Evolutionary conservation across 2,113 vertebrate genomes (phyloP).

Genomic region (Aegithalos caudatus): DNA sequence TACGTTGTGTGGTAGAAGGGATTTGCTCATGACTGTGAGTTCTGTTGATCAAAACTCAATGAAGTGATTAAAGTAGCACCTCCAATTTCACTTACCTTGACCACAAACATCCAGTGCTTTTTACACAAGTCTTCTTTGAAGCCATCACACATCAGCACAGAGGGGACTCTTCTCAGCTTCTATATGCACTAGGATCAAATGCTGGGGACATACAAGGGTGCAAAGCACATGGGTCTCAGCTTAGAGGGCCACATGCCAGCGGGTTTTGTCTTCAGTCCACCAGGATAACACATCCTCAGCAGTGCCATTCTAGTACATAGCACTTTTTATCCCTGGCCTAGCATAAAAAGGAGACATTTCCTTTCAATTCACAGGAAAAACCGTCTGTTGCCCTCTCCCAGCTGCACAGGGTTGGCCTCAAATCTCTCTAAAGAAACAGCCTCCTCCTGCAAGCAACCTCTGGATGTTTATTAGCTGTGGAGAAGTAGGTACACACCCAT

Average conservation of each 20-base stretch:
- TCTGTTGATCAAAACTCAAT: neutral
- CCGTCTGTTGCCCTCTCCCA: neutral
- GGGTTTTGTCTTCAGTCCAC: neutral
- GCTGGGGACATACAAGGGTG: neutral
- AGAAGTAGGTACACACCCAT: neutral
- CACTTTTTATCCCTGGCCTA: neutral
- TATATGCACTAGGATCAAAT: neutral
- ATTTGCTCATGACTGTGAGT: neutral
- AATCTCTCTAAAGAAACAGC: neutral
- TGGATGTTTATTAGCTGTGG: neutral
- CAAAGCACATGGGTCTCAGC: neutral
- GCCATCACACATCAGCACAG: accelerated
- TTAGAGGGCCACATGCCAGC: accelerated
- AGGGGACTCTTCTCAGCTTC: neutral
- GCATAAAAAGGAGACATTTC: neutral
- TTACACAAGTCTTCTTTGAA: neutral
- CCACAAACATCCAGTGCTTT: neutral
- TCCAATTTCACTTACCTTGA: neutral
- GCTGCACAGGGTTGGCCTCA: neutral
- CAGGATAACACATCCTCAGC: neutral
- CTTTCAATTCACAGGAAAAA: neutral
- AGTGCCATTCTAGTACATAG: neutral
- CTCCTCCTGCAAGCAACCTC: neutral
- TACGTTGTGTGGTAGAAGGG: neutral
- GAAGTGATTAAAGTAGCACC: neutral